A percentile compares a stretch with the other conserved stretches of the same genome.
phyloP scores from a whole-genome alignment of 1,140 invertebrate species.

The Papilio dardanus region DNA sequence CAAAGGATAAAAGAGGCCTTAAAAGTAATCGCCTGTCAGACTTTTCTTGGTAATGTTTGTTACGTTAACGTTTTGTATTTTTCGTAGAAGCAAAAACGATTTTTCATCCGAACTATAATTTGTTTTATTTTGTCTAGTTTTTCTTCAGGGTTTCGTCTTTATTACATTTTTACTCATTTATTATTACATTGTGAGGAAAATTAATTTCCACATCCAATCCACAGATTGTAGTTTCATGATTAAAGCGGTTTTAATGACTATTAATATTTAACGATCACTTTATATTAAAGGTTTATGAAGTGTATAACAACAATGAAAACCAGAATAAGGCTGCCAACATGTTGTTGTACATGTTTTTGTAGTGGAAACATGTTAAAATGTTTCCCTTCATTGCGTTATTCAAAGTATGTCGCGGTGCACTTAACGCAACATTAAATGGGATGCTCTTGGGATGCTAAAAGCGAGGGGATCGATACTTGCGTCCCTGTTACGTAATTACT shows the following conservation, averaged over 20 bases:
- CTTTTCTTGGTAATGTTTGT: not conserved
- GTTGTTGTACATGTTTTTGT: not conserved
- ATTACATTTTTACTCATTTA: not conserved
- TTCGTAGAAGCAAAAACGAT: not conserved
- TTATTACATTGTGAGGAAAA: no score
- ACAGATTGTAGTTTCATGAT: no score
- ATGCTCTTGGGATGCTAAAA: not conserved
- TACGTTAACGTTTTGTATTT: not conserved
- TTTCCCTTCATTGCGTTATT: not conserved
- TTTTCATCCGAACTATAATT: not conserved
- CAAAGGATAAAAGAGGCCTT: conserved; percentile 14
- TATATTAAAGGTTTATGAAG: not conserved
- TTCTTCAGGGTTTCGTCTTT: not conserved
- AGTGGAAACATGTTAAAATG: not conserved
- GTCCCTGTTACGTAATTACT: conserved; percentile 11
- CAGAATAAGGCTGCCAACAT: no score
- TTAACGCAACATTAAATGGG: not conserved
- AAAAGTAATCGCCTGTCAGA: conserved; percentile 11
- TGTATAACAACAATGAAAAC: not conserved
- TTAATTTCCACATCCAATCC: no score
- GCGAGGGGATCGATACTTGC: not conserved
- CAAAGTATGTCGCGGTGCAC: not conserved
- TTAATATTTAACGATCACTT: not conserved
- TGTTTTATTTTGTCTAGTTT: not conserved
- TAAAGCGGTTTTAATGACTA: not conserved